These are phyloP conservation scores for Eupleurogrammus muticus DNA, from an alignment of 2,797 vertebrate genomes.

Conservation along the genomic window DNA sequence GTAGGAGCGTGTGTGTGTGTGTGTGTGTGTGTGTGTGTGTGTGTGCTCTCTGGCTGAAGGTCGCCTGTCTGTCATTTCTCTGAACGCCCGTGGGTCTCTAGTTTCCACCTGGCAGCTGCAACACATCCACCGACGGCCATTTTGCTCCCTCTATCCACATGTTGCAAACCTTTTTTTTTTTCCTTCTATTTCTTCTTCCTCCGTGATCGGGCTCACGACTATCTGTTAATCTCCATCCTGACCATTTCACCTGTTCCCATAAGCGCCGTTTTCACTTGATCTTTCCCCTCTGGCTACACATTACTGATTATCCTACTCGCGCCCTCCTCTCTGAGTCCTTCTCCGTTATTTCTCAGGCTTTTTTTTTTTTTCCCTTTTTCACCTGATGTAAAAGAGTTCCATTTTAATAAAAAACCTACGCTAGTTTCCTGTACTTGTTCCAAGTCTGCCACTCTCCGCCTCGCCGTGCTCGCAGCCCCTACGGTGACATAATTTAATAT, in stretches of 20 bases:
- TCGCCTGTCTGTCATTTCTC: conserved; percentile 51
- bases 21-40: conserved; percentile 37
- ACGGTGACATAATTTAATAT: conserved; percentile 81
- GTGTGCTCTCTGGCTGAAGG: conserved; percentile 60
- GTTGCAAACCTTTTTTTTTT: conserved; percentile 37
- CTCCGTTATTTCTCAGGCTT: conserved; percentile 22
- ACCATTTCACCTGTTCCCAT: conserved; percentile 68
- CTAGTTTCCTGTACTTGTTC: conserved; percentile 28
- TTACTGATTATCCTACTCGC: conserved; percentile 50
- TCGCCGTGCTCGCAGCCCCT: conserved; percentile 44
- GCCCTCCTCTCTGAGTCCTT: conserved; percentile 2
- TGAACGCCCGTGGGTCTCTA: conserved; percentile 27
- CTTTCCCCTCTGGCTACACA: conserved; percentile 54
- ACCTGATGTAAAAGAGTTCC: conserved; percentile 32
- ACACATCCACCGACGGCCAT: conserved; percentile 20
- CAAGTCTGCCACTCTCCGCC: conserved; percentile 24
- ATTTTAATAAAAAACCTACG: conserved; percentile 47
- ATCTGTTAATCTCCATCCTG: conserved; percentile 58
- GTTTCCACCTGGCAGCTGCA: conserved; percentile 45
- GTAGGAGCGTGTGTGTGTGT: conserved; percentile 37
- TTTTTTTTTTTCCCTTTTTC: conserved; percentile 26
- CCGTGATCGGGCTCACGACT: conserved; percentile 33
- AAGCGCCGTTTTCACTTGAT: conserved; percentile 63
- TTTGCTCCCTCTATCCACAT: background rate
- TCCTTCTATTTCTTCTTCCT: conserved; percentile 1